These are phyloP conservation scores for Hypomecis punctinalis DNA, from an alignment of 2,888 invertebrate genomes.

Conservation along the genomic window DNA sequence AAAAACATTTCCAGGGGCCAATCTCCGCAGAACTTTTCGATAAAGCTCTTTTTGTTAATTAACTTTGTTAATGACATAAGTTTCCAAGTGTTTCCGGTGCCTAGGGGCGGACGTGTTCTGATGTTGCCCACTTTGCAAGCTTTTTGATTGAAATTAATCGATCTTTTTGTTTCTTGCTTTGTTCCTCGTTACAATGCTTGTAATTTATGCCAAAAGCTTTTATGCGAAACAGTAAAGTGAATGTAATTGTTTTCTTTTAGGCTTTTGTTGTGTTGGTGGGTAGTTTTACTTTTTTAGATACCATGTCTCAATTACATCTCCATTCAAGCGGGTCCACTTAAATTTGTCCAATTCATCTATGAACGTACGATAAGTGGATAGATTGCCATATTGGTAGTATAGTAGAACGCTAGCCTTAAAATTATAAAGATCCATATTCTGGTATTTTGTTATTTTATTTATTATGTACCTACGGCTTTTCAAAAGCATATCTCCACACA, in stretches of 20 bases:
- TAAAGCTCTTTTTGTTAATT: constrained; percentile 57
- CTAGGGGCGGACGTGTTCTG: constrained; percentile 44
- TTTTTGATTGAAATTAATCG: constrained; percentile 50
- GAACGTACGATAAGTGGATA: no score
- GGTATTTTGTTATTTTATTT: no score
- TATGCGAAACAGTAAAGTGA: background rate
- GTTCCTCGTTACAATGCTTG: constrained; percentile 26
- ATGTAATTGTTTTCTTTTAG: background rate
- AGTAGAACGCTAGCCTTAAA: no score
- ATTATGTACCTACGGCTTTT: no score
- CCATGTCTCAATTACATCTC: no score
- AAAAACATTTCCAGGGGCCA: constrained; percentile 43
- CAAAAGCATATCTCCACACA: no score
- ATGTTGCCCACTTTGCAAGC: constrained; percentile 39
- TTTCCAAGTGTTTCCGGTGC: constrained; percentile 43
- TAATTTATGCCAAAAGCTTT: constrained; percentile 16
- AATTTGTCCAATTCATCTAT: no score
- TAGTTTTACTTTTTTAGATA: background rate
- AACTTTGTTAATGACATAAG: constrained; percentile 58
- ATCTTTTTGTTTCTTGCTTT: constrained; percentile 42
- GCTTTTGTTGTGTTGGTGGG: background rate
- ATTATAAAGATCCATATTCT: no score
- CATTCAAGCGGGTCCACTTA: no score
- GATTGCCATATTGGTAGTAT: no score
- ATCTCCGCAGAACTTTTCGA: constrained; percentile 55